Evolutionary conservation across 2,888 invertebrate genomes (phyloP).

Genomic region (Eristalis intricaria): DNA sequence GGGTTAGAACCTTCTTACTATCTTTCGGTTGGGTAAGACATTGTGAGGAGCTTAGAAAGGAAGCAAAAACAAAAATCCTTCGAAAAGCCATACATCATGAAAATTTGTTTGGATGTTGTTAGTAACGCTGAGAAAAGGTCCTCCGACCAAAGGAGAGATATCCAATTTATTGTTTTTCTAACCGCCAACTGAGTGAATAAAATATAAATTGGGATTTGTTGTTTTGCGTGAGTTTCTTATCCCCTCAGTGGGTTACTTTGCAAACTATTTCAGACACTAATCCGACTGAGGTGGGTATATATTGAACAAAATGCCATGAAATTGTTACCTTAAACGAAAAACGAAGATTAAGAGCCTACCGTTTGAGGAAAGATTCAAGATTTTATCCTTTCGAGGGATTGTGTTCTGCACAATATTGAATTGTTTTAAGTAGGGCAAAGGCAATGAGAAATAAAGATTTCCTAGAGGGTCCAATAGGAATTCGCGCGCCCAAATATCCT

Average conservation of each 20-base stretch:
- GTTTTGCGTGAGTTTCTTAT: conserved; percentile 29
- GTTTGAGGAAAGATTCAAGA: background rate
- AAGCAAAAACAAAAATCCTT: background rate
- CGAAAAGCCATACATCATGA: conserved; percentile 10
- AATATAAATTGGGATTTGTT: conserved; percentile 56
- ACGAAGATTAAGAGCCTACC: conserved; percentile 6
- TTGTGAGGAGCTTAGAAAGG: background rate
- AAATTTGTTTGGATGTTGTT: background rate
- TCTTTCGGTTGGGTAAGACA: background rate
- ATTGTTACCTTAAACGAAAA: conserved; percentile 31
- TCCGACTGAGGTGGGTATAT: conserved; percentile 26
- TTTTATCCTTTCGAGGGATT: background rate
- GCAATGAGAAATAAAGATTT: background rate
- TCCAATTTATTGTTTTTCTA: conserved; percentile 16
- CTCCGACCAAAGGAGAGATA: background rate
- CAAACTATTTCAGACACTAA: conserved; percentile 39
- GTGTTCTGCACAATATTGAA: background rate
- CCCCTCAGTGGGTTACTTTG: background rate
- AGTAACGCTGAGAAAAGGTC: background rate
- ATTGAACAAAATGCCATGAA: conserved; percentile 34
- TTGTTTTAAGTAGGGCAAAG: background rate
- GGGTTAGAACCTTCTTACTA: background rate
- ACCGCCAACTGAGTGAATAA: conserved; percentile 35
- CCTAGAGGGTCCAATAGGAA: background rate
- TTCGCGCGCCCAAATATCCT: background rate